Conservation (phyloP, 1,140 invertebrate species). For the Temnothorax curvispinosus region DNA sequence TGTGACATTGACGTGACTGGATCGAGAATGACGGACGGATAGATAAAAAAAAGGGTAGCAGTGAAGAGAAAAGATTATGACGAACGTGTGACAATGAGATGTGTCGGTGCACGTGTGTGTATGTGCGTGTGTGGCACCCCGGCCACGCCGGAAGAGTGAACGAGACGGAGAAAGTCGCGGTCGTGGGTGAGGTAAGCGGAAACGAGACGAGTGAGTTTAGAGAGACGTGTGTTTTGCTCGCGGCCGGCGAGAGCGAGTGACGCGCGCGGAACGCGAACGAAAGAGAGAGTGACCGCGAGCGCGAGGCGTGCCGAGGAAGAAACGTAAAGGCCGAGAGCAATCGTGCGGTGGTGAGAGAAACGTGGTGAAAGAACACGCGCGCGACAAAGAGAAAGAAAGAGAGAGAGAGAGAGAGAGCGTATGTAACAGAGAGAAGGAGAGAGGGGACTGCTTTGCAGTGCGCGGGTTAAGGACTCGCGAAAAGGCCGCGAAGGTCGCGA, state of each 20-base stretch:
- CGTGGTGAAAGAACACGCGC: constrained; percentile 10
- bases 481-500: background rate
- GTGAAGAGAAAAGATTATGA: constrained; percentile 3
- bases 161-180: constrained; percentile 30
- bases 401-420: background rate
- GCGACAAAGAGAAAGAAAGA: constrained; percentile 1
- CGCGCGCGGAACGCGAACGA: constrained; percentile 67
- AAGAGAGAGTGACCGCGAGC: constrained; percentile 68
- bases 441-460: background rate
- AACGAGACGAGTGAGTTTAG: constrained; percentile 54
- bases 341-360: constrained; percentile 6
- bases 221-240: constrained; percentile 45
- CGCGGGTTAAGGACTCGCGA: constrained; percentile 22
- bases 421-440: background rate
- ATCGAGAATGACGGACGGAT: constrained; percentile 46
- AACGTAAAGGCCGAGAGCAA: constrained; percentile 28
- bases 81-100: constrained; percentile 3
- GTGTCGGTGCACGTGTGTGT: background rate
- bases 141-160: constrained; percentile 16
- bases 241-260: constrained; percentile 58
- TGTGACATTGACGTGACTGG: constrained; percentile 37
- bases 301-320: constrained; percentile 49
- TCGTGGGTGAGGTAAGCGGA: constrained; percentile 38
- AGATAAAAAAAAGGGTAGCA: constrained; percentile 55
- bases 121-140: background rate